Conservation (phyloP, 2,113 vertebrate species). For the Cyphomyrus discorhynchus region DNA sequence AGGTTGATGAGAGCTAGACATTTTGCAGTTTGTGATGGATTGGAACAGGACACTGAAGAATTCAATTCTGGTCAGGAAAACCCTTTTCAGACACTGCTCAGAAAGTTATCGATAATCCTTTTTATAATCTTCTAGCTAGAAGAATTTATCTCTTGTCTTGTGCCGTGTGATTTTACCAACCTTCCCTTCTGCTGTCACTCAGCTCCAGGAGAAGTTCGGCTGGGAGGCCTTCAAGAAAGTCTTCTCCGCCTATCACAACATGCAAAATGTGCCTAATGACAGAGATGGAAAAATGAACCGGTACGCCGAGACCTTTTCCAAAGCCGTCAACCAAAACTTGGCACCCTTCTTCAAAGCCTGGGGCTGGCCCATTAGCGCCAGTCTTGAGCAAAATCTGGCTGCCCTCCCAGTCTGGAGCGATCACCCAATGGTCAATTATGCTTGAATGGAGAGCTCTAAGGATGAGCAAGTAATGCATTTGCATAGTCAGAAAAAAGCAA, state of each 20-base stretch:
- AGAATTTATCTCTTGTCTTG: not conserved
- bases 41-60: not conserved
- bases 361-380: slow-evolving; percentile 63
- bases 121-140: not conserved
- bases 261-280: slow-evolving; percentile 41
- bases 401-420: slow-evolving; percentile 60
- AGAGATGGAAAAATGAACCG: slow-evolving; percentile 68
- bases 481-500: not conserved
- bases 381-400: slow-evolving; percentile 49
- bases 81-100: not conserved
- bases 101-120: not conserved
- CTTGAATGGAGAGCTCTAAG: not conserved
- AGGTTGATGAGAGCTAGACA: not conserved
- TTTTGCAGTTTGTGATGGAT: not conserved
- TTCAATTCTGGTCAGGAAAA: not conserved
- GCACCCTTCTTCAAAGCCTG: slow-evolving; percentile 65
- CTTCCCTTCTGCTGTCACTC: not conserved
- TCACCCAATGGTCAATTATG: slow-evolving; percentile 54
- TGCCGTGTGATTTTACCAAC: not conserved
- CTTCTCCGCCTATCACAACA: slow-evolving; percentile 61
- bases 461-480: not conserved
- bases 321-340: slow-evolving; percentile 59
- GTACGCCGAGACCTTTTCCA: slow-evolving; percentile 64
- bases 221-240: slow-evolving; percentile 66
- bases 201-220: slow-evolving; percentile 71